Percentiles rank a stretch among this genome's conserved stretches.
These are phyloP conservation scores for Epicauta chinensis DNA, from an alignment of 1,140 invertebrate species.

Conservation along the genomic window DNA sequence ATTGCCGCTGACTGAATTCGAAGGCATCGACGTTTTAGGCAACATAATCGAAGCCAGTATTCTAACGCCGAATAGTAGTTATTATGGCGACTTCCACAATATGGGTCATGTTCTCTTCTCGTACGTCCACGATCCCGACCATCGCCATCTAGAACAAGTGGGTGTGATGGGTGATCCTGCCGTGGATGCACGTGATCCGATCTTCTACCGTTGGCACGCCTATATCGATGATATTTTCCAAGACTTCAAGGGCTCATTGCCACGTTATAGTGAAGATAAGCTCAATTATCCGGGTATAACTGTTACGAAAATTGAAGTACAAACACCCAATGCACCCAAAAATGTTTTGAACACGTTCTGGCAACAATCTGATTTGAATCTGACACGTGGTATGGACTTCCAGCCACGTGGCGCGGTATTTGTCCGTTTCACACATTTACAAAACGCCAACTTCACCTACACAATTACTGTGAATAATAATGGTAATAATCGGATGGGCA, in stretches of 20 bases:
- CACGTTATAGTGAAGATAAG: slow-evolving; percentile 51
- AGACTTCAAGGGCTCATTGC: slow-evolving; percentile 64
- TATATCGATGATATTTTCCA: slow-evolving; percentile 73
- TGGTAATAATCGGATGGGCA: slow-evolving; percentile 49
- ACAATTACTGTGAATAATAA: slow-evolving; percentile 43
- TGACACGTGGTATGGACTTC: slow-evolving; percentile 49
- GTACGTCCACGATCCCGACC: slow-evolving; percentile 52
- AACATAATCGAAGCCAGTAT: slow-evolving; percentile 44
- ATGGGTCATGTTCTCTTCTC: slow-evolving; percentile 51
- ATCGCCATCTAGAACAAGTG: slow-evolving; percentile 52
- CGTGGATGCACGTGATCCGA: slow-evolving; percentile 72
- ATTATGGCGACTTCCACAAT: slow-evolving; percentile 56
- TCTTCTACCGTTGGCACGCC: slow-evolving; percentile 80
- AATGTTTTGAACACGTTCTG: slow-evolving; percentile 46
- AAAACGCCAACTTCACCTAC: slow-evolving; percentile 57
- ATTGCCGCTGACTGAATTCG: slow-evolving; percentile 26
- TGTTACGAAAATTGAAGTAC: slow-evolving; percentile 25
- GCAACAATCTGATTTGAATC: slow-evolving; percentile 47
- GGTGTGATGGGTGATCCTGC: slow-evolving; percentile 58
- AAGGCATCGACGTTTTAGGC: slow-evolving; percentile 47
- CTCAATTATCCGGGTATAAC: slow-evolving; percentile 31
- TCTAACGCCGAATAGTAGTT: slow-evolving; percentile 40
- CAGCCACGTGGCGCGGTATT: slow-evolving; percentile 41
- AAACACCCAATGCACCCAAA: slow-evolving; percentile 8
- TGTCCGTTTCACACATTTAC: slow-evolving; percentile 55